Conservation (phyloP, 2,113 vertebrate species). For the Mormyrus iriodes region DNA sequence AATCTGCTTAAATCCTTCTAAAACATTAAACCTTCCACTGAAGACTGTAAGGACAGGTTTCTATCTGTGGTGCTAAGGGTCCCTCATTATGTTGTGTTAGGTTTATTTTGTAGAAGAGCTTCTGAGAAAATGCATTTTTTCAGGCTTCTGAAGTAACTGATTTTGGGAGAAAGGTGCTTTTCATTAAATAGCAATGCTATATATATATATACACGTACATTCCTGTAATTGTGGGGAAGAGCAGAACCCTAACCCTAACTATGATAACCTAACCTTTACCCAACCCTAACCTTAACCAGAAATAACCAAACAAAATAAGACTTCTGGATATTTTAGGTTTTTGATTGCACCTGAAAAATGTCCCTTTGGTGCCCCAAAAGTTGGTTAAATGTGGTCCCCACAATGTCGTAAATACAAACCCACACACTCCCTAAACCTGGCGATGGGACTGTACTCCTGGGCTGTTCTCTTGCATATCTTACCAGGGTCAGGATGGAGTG, state of each 20-base stretch:
- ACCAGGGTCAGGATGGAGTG: slow-evolving; percentile 56
- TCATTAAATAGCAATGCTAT: background rate
- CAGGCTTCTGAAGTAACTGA: background rate
- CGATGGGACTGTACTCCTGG: background rate
- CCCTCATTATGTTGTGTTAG: background rate
- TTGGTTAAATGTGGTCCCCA: background rate
- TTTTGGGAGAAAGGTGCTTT: background rate
- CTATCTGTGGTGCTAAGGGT: background rate
- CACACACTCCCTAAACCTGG: background rate
- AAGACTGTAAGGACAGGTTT: background rate
- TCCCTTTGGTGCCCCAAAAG: background rate
- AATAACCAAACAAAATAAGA: background rate
- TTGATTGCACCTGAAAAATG: background rate
- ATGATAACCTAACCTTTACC: background rate
- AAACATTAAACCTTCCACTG: background rate
- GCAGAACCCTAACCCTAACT: background rate
- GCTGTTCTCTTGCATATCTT: slow-evolving; percentile 5
- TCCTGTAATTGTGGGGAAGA: background rate
- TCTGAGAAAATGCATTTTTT: background rate
- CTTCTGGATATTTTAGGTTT: background rate
- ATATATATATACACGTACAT: background rate
- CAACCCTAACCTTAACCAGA: background rate
- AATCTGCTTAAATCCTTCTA: background rate
- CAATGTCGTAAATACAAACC: background rate
- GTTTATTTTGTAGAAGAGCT: background rate